Evolutionary conservation across 1,140 invertebrate species (phyloP).

Genomic region (Drosophila truncata): DNA sequence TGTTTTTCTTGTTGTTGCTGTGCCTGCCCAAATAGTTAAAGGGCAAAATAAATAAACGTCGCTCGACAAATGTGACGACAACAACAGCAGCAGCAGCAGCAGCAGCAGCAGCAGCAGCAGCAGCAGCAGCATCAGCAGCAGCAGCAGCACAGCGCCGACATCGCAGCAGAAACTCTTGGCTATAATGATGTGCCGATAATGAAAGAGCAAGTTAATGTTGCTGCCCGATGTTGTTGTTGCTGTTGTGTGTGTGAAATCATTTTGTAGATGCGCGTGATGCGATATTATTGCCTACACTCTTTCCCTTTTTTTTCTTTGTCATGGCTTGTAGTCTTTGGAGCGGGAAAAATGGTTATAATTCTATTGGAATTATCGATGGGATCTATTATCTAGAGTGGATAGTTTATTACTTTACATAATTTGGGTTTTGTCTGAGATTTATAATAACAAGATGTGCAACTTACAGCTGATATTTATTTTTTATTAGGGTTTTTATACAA

Average conservation of each 20-base stretch:
- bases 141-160: constrained; percentile 1
- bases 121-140: neutral
- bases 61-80: constrained; percentile 49
- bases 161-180: constrained; percentile 20
- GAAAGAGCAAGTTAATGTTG: constrained; percentile 64
- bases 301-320: constrained; percentile 5
- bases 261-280: constrained; percentile 74
- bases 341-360: neutral
- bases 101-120: neutral
- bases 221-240: constrained; percentile 30
- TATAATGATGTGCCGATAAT: constrained; percentile 73
- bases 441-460: neutral
- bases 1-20: constrained; percentile 13
- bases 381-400: neutral
- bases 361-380: neutral
- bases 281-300: constrained; percentile 62
- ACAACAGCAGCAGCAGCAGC: constrained; percentile 1
- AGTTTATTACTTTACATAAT: neutral
- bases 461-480: neutral
- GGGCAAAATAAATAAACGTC: constrained; percentile 75
- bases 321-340: neutral
- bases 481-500: no score
- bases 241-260: constrained; percentile 71
- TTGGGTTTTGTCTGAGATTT: neutral
- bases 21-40: constrained; percentile 75